These are phyloP conservation scores for Tillus elongatus DNA, from an alignment of 2,888 invertebrate genomes.

Conservation along the genomic window DNA sequence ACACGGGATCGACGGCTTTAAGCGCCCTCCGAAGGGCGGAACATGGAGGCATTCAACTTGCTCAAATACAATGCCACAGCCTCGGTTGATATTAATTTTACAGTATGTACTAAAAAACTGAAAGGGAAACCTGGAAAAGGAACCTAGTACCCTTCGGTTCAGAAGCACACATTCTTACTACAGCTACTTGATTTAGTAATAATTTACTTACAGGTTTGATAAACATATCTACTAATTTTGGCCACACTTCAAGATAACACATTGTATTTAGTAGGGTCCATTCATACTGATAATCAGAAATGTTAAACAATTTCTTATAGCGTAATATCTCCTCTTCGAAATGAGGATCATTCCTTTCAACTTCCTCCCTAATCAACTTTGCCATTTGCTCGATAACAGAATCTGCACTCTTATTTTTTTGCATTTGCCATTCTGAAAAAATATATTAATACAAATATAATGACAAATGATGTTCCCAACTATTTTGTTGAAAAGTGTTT, in stretches of 20 bases:
- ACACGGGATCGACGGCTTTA: too few relatives aligned
- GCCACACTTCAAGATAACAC: constrained; percentile 31
- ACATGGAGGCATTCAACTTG: too few relatives aligned
- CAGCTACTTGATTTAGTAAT: not conserved
- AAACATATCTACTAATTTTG: constrained; percentile 28
- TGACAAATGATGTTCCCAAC: not conserved
- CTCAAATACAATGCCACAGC: too few relatives aligned
- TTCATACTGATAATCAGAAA: constrained; percentile 35
- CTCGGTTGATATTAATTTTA: too few relatives aligned
- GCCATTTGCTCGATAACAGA: constrained; percentile 32
- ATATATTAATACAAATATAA: constrained; percentile 9
- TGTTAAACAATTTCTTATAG: constrained; percentile 32
- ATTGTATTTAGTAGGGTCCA: constrained; percentile 35
- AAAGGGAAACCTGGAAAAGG: too few relatives aligned
- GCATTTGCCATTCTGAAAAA: constrained; percentile 32
- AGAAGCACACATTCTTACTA: too few relatives aligned
- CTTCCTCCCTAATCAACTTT: constrained; percentile 27
- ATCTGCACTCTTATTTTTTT: constrained; percentile 23
- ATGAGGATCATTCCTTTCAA: constrained; percentile 23
- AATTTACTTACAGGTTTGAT: too few relatives aligned
- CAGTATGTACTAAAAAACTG: too few relatives aligned
- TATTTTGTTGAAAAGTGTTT: constrained; percentile 9
- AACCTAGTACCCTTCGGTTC: too few relatives aligned
- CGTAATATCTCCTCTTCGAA: constrained; percentile 25
- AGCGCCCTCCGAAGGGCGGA: too few relatives aligned